These are phyloP conservation scores for Tetragnatha montana DNA, from an alignment of 2,888 invertebrate genomes.

Conservation along the genomic window DNA sequence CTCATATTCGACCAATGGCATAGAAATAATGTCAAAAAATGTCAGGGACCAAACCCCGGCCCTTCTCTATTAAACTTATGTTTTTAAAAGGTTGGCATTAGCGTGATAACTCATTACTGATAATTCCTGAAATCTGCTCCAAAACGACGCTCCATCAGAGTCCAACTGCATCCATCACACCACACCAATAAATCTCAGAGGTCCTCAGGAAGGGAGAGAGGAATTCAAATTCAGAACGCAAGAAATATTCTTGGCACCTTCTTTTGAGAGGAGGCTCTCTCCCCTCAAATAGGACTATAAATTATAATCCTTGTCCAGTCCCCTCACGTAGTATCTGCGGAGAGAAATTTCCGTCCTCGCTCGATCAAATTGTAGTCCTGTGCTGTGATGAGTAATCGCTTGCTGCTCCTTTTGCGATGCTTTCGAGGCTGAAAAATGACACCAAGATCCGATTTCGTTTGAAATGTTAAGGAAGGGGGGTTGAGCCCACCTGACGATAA, in stretches of 20 bases:
- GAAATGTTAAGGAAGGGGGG: neutral
- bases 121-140: too few relatives aligned
- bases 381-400: conserved; percentile 29
- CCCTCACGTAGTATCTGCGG: conserved; percentile 44
- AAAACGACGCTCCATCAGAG: too few relatives aligned
- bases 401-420: neutral
- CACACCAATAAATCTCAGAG: too few relatives aligned
- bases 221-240: neutral
- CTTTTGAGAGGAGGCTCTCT: conserved; percentile 2
- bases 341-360: conserved; percentile 33
- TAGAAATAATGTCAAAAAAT: too few relatives aligned
- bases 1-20: too few relatives aligned
- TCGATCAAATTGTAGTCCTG: conserved; percentile 24
- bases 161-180: too few relatives aligned
- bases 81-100: too few relatives aligned
- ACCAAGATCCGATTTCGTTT: neutral
- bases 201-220: neutral
- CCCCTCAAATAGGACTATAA: conserved; percentile 45
- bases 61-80: too few relatives aligned
- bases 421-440: conserved; percentile 14
- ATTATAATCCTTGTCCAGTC: conserved; percentile 45
- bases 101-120: too few relatives aligned
- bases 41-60: too few relatives aligned
- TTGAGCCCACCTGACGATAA: too few relatives aligned
- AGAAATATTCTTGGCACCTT: neutral